Evolutionary conservation across 2,113 vertebrate species (phyloP).

Genomic region (Rhabdornis inornatus): DNA sequence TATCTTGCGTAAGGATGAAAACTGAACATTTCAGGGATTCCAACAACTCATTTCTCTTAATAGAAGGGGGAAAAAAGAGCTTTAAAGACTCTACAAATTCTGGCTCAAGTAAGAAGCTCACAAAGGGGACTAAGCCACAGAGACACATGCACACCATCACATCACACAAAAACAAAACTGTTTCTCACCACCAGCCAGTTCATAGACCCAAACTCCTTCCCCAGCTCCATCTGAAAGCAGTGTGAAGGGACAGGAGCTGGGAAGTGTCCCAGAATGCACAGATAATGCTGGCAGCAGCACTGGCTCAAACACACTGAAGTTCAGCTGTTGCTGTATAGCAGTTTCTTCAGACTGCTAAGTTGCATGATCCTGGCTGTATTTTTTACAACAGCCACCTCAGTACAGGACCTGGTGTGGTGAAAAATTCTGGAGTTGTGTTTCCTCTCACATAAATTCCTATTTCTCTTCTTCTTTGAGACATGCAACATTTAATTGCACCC

Average conservation of each 20-base stretch:
- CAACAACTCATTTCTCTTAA: not conserved
- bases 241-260: accelerated
- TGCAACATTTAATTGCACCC: not conserved
- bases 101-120: not conserved
- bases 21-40: not conserved
- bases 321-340: not conserved
- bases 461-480: not conserved
- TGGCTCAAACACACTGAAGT: too few species aligned
- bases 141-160: accelerated
- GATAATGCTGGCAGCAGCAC: not conserved
- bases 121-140: not conserved
- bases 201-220: accelerated
- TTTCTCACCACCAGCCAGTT: not conserved
- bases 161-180: accelerated
- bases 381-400: not conserved
- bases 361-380: not conserved
- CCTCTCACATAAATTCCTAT: not conserved
- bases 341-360: not conserved
- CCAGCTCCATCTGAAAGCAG: not conserved
- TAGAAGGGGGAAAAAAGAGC: not conserved
- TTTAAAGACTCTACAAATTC: not conserved
- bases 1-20: not conserved
- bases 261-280: not conserved
- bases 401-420: not conserved
- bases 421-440: accelerated